Percentiles rank a stretch among this genome's conserved stretches.
Evolutionary conservation across 2,797 vertebrate species (phyloP).

Genomic region (Antrozous pallidus): DNA sequence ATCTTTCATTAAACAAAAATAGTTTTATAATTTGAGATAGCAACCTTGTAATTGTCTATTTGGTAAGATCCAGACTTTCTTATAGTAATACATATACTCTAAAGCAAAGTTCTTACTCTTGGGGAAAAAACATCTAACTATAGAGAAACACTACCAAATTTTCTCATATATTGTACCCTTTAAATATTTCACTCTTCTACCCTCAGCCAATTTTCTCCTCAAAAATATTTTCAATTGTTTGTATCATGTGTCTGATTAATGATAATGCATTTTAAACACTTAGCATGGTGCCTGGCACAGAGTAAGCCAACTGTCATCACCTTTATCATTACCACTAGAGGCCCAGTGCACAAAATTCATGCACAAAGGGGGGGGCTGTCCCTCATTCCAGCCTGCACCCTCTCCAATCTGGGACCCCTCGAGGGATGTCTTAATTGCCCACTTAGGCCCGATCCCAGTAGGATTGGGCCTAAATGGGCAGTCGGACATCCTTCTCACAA

Average conservation of each 20-base stretch:
- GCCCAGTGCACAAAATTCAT: too few relatives aligned
- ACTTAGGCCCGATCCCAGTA: too few relatives aligned
- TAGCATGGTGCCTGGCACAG: background rate
- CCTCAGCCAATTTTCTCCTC: background rate
- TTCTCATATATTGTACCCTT: conserved; percentile 8
- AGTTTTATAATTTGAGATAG: background rate
- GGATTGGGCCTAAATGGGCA: too few relatives aligned
- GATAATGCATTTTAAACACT: conserved; percentile 16
- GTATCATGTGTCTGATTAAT: background rate
- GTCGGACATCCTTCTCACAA: too few relatives aligned
- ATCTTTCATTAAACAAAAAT: conserved; percentile 35
- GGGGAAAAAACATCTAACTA: background rate
- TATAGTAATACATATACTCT: background rate
- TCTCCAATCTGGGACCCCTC: too few relatives aligned
- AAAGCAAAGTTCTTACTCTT: conserved; percentile 25
- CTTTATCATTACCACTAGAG: conserved; percentile 25
- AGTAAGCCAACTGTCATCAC: background rate
- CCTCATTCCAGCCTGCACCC: too few relatives aligned
- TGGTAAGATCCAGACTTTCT: background rate
- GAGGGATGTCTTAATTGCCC: too few relatives aligned
- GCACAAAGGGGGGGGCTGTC: too few relatives aligned
- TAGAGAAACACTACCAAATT: background rate
- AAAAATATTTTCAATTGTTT: background rate
- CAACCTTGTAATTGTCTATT: background rate
- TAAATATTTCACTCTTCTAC: conserved; percentile 26